Evolutionary conservation across 2,113 vertebrate species (phyloP).

Genomic region (Budorcas taxicolor): DNA sequence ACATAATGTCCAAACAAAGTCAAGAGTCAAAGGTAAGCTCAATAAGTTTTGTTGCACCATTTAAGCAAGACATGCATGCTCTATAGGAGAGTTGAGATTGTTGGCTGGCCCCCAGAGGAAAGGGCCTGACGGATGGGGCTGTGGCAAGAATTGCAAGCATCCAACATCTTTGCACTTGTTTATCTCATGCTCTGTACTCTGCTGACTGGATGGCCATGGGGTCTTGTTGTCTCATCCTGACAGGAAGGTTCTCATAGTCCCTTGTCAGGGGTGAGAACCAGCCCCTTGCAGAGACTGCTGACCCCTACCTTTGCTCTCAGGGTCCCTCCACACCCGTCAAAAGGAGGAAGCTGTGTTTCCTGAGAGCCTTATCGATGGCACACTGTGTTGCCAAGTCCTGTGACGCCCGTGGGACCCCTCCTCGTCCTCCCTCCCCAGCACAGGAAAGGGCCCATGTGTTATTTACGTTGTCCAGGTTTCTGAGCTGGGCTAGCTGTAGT

Average conservation of each 20-base stretch:
- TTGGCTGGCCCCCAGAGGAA: not conserved
- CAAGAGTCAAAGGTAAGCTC: not conserved
- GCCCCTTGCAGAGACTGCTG: constrained; percentile 40
- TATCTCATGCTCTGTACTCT: constrained; percentile 4
- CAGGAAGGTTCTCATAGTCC: constrained; percentile 61
- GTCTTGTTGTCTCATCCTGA: constrained; percentile 51
- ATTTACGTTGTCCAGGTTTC: constrained; percentile 51
- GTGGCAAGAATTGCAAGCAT: not conserved
- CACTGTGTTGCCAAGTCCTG: constrained; percentile 21
- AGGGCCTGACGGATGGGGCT: not conserved
- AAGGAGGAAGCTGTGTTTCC: constrained; percentile 64
- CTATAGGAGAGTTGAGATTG: not conserved
- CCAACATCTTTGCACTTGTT: constrained; percentile 31
- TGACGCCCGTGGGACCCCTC: constrained; percentile 13
- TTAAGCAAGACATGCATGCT: not conserved
- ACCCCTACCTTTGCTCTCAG: constrained; percentile 64
- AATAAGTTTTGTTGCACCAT: not conserved
- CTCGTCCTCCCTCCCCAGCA: constrained; percentile 24
- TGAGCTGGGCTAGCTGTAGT: not conserved
- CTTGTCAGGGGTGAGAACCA: constrained; percentile 41
- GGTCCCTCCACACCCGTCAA: constrained; percentile 47
- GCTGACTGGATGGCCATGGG: not conserved
- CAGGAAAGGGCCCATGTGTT: constrained; percentile 58
- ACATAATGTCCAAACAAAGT: not conserved
- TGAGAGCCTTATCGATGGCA: constrained; percentile 51